Conservation (phyloP, 2,888 invertebrate species). For the Microplitis deprimator region DNA sequence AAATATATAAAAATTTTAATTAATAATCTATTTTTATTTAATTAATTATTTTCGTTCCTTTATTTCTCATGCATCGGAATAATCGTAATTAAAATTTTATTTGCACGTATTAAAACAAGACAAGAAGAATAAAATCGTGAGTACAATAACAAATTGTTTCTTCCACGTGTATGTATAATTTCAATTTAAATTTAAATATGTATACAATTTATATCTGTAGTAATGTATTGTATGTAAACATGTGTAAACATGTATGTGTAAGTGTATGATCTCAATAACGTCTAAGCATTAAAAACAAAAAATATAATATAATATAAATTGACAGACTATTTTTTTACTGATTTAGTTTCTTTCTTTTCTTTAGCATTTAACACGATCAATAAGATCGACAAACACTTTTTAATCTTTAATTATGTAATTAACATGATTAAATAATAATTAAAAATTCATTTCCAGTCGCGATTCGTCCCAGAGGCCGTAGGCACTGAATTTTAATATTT, state of each 20-base stretch:
- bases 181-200: not conserved
- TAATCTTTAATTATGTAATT: constrained; percentile 13
- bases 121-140: not conserved
- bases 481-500: constrained; percentile 41
- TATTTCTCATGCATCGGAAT: constrained; percentile 31
- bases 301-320: constrained; percentile 5
- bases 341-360: constrained; percentile 31
- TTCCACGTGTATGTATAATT: not conserved
- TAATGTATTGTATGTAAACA: not conserved
- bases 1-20: constrained; percentile 45
- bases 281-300: constrained; percentile 2
- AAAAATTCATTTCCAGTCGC: constrained; percentile 32
- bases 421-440: constrained; percentile 33
- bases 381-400: constrained; percentile 32
- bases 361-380: constrained; percentile 43
- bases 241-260: not conserved
- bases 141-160: not conserved
- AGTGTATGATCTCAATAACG: constrained; percentile 1
- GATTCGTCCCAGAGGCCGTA: constrained; percentile 39
- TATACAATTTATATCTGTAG: too few species aligned
- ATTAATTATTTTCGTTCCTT: constrained; percentile 28
- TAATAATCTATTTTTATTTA: constrained; percentile 28
- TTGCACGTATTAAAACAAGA: constrained; percentile 6
- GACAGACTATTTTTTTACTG: constrained; percentile 29
- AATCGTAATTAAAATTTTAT: constrained; percentile 21